These are phyloP conservation scores for Latrodectus elegans DNA, from an alignment of 2,888 invertebrate species.

Conservation along the genomic window DNA sequence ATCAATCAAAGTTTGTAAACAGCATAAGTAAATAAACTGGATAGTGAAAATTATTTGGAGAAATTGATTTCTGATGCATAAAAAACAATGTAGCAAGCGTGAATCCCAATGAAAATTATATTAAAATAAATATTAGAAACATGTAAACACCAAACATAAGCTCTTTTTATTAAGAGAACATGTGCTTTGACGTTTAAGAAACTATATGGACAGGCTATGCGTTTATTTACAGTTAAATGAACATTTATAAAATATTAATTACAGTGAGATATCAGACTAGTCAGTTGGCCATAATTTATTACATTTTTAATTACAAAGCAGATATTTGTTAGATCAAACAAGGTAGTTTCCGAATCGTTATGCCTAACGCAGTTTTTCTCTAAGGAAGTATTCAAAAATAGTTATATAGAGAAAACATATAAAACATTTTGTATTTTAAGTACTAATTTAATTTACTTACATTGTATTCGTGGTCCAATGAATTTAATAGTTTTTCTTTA, in stretches of 20 bases:
- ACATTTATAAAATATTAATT: background rate
- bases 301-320: background rate
- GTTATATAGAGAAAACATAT: background rate
- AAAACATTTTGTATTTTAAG: background rate
- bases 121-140: no score
- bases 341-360: conserved; percentile 39
- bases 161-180: conserved; percentile 35
- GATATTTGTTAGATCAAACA: conserved; percentile 8
- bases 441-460: conserved; percentile 80
- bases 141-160: background rate
- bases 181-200: conserved; percentile 62
- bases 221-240: background rate
- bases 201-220: background rate
- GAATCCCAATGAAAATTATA: no score
- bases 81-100: no score
- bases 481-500: conserved; percentile 96
- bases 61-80: no score
- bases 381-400: conserved; percentile 31
- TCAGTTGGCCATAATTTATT: background rate
- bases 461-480: conserved; percentile 97
- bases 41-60: no score
- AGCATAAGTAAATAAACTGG: no score
- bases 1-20: no score
- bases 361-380: conserved; percentile 56
- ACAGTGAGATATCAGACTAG: background rate